phyloP scores from a whole-genome alignment of 2,797 vertebrate species.

The Distichodus sexfasciatus region DNA sequence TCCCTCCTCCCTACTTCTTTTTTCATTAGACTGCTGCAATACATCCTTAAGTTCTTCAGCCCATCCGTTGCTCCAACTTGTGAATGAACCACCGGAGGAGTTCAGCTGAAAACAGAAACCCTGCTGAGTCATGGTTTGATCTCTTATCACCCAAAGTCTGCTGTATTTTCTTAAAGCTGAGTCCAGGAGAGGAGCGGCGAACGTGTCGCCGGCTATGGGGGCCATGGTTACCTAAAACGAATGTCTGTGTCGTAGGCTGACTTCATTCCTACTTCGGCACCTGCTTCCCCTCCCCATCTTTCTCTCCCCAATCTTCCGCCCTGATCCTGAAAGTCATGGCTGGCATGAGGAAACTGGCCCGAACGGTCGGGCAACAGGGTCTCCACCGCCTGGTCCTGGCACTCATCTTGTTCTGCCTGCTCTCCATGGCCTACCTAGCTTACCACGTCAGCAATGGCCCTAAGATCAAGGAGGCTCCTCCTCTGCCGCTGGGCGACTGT shows the following conservation, averaged over 20 bases:
- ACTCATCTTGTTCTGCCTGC: conserved; percentile 89
- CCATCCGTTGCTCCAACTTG: conserved; percentile 1
- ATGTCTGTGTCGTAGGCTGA: conserved; percentile 40
- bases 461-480: conserved; percentile 74
- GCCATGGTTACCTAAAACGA: conserved; percentile 53
- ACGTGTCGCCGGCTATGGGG: conserved; percentile 45
- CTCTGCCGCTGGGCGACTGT: conserved; percentile 84
- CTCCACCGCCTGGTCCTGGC: conserved; percentile 77
- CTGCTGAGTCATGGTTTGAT: background rate
- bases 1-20: background rate
- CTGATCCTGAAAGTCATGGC: conserved; percentile 58
- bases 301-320: background rate
- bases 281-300: background rate
- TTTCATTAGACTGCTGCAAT: conserved; percentile 52
- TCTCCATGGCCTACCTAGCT: conserved; percentile 89
- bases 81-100: conserved; percentile 17
- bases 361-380: conserved; percentile 48
- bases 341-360: conserved; percentile 45
- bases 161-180: background rate
- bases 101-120: background rate
- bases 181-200: conserved; percentile 19
- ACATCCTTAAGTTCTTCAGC: background rate
- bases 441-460: conserved; percentile 92
- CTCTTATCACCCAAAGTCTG: conserved; percentile 12
- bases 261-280: background rate